These are phyloP conservation scores for Pantherophis vulpinus DNA, from an alignment of 2,797 vertebrate species.

Conservation along the genomic window DNA sequence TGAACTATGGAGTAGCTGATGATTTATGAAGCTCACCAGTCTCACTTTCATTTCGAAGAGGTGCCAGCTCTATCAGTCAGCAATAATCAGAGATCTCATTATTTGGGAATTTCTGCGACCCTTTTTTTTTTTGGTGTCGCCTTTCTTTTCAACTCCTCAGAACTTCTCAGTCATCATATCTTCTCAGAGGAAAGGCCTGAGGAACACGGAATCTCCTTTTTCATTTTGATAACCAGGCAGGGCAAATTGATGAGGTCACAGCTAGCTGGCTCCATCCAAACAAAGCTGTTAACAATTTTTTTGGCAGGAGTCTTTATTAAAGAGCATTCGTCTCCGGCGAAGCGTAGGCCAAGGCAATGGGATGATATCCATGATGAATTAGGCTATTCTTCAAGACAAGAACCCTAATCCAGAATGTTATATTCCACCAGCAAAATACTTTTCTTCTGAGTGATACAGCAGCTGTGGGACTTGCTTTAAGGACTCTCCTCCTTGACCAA, in stretches of 20 bases:
- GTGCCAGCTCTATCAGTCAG: background rate
- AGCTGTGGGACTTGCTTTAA: background rate
- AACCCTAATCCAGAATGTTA: background rate
- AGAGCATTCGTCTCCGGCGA: conserved; percentile 27
- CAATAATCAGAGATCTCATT: background rate
- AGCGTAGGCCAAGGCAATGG: conserved; percentile 20
- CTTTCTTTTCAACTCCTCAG: background rate
- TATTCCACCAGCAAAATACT: background rate
- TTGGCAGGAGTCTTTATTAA: conserved; percentile 37
- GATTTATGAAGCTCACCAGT: conserved; percentile 7
- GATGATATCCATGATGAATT: conserved; percentile 37
- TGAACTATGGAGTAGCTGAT: background rate
- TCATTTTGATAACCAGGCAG: conserved; percentile 24
- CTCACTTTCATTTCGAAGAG: background rate
- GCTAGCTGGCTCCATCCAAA: conserved; percentile 37
- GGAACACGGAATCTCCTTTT: background rate
- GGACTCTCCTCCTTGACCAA: too few relatives aligned
- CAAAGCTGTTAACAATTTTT: conserved; percentile 41
- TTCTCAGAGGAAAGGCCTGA: conserved; percentile 2
- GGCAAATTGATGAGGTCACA: conserved; percentile 41
- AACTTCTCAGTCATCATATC: background rate
- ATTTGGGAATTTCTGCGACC: conserved; percentile 16
- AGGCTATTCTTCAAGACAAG: conserved; percentile 22
- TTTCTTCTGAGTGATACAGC: background rate
- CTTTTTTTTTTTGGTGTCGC: background rate